Evolutionary conservation across 2,113 vertebrate genomes (phyloP).

Genomic region (Pluvialis apricaria): DNA sequence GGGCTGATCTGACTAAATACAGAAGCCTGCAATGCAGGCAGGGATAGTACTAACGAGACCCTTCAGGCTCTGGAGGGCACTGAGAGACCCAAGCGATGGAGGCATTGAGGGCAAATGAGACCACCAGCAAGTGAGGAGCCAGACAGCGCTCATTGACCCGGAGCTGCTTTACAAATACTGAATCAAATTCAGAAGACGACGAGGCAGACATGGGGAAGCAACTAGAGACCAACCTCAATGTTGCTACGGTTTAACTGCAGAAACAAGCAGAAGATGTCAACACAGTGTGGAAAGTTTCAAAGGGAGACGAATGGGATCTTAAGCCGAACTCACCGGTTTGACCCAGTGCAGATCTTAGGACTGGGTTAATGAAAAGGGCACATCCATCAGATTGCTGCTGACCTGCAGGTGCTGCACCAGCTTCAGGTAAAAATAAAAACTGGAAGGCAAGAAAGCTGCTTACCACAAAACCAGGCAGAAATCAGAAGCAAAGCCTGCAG

Average conservation of each 20-base stretch:
- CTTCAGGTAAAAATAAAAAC: not conserved
- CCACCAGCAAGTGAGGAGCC: fast-evolving
- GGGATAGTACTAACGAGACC: not conserved
- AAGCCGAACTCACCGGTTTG: not conserved
- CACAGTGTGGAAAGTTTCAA: not conserved
- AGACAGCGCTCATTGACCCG: not conserved
- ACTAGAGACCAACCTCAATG: not conserved
- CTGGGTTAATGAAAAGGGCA: not conserved
- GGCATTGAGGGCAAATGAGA: not conserved
- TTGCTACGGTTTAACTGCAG: not conserved
- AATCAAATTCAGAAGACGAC: not conserved
- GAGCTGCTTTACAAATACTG: not conserved
- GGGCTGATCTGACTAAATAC: not conserved
- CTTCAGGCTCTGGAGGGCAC: not conserved
- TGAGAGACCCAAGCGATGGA: not conserved
- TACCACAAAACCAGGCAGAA: not conserved
- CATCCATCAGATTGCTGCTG: not conserved
- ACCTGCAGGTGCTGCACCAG: not conserved
- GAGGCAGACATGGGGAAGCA: not conserved
- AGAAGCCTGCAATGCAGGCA: not conserved
- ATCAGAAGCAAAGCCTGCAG: not conserved
- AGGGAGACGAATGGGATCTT: not conserved
- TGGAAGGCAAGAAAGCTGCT: not conserved
- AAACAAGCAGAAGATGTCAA: not conserved
- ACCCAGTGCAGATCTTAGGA: not conserved